Base-by-base conservation (phyloP, 1,140 invertebrate genomes). In the Zophobas morio region DNA sequence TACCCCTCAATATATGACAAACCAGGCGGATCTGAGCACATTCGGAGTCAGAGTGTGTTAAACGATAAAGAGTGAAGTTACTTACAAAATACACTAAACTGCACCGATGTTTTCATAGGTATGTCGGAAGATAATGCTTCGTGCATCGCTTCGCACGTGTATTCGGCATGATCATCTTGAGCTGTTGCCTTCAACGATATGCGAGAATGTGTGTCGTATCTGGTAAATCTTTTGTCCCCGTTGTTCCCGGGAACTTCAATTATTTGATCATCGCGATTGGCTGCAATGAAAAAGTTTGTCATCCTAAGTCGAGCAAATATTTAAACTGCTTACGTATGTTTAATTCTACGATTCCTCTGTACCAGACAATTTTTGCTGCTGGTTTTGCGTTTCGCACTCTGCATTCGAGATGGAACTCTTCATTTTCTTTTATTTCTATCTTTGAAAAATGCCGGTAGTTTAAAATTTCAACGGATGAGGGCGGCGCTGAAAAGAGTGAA, bases 1-100 rank as follows among this genome's bases (percentile, higher is more conserved):
- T 98, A 98, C 0, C 98, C 96, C 80, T 96, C 94, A 80, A 99
- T 98, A 86, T 96, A 95, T 0, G 98, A 97, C 1, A 92, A 88
- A 42, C 96, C 95, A 0, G 97, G 97, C 1, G 96, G 94, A 91
- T 97, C 96, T 98, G 87, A 6, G 8, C n/a, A 4, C 70, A 71
- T 60, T 51, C 2, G 36, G 20, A 8, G 20, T 39, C 4, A 51
- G 2, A 32, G 51, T 34, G 70, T 20, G 20, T 20, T 20, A 20
- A 20, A 20, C 3, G 70, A 53, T 73, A 56, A 56, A 56, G 35
- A 42, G 3, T 33, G 2, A 72, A 76, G 1, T 5, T 73, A 63
- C 95, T 96, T 89, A 98, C 96, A 97, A 84, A 96, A 89, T 72
- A 98, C 96, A 84, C 94, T 96, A 20, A 98, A 91, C 81, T 94